These are phyloP conservation scores for Vidua macroura DNA, from an alignment of 2,113 vertebrate genomes.

Conservation along the genomic window DNA sequence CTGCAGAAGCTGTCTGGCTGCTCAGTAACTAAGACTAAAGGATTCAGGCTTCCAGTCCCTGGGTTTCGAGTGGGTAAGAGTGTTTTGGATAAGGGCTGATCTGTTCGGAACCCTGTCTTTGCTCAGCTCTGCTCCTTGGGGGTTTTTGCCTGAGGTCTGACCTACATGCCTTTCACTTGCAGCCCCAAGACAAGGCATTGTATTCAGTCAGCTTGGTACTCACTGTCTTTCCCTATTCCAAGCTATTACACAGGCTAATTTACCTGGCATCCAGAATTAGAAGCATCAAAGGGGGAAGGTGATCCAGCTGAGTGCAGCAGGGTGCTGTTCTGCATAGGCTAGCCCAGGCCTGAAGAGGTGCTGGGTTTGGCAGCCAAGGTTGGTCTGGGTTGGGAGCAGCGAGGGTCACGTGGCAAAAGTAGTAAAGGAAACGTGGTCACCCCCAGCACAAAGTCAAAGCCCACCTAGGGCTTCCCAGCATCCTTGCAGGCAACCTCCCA, in stretches of 20 bases:
- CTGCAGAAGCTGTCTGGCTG: background rate
- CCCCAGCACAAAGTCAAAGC: background rate
- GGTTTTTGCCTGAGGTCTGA: background rate
- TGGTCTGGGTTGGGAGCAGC: background rate
- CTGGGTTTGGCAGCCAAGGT: background rate
- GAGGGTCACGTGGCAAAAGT: background rate
- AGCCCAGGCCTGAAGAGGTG: background rate
- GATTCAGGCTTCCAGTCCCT: background rate
- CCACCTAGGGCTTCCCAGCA: background rate
- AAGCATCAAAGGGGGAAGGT: background rate
- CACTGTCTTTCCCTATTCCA: background rate
- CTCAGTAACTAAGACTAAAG: background rate
- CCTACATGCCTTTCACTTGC: background rate
- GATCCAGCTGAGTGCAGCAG: background rate
- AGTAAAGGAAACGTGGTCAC: background rate
- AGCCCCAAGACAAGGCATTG: background rate
- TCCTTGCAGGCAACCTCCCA: accelerated
- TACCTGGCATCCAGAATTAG: background rate
- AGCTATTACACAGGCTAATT: background rate
- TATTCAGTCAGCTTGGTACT: background rate
- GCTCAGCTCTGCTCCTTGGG: background rate
- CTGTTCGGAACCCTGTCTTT: background rate
- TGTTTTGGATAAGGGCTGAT: background rate
- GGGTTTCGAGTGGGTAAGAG: background rate
- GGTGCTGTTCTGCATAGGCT: background rate